A percentile compares a stretch with the other conserved stretches of the same genome.
Conservation (phyloP, 1,140 invertebrate species). For the Neuroterus valhalla region DNA sequence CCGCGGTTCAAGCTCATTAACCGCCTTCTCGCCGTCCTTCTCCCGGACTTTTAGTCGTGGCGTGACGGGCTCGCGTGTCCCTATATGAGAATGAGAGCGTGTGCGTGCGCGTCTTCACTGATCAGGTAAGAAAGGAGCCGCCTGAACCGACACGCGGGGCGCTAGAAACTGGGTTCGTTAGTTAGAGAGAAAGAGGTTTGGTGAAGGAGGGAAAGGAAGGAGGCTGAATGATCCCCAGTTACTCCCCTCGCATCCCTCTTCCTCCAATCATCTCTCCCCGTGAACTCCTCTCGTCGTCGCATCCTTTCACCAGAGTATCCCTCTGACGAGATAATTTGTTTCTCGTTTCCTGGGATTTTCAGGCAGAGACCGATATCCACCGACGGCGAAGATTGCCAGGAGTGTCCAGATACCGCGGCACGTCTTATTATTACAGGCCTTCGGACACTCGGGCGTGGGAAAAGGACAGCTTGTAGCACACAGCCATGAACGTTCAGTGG, state of each 20-base stretch:
- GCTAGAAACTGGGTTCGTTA: slow-evolving; percentile 71
- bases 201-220: slow-evolving; percentile 44
- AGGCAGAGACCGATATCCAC: slow-evolving; percentile 49
- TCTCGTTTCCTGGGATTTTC: slow-evolving; percentile 72
- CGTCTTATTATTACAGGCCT: slow-evolving; percentile 63
- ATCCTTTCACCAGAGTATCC: slow-evolving; percentile 59
- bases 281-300: slow-evolving; percentile 52
- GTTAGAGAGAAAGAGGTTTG: slow-evolving; percentile 48
- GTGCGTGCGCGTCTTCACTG: slow-evolving; percentile 56
- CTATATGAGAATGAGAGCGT: slow-evolving; percentile 40
- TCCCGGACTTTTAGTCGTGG: slow-evolving; percentile 44
- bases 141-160: slow-evolving; percentile 74
- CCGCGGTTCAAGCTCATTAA: slow-evolving; percentile 73
- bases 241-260: slow-evolving; percentile 37
- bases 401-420: slow-evolving; percentile 56
- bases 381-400: slow-evolving; percentile 51
- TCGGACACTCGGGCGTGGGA: slow-evolving; percentile 63
- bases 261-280: slow-evolving; percentile 32
- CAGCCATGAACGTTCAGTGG: slow-evolving; percentile 39
- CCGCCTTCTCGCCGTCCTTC: slow-evolving; percentile 58
- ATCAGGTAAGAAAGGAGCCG: slow-evolving; percentile 75
- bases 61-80: slow-evolving; percentile 51
- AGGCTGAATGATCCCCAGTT: slow-evolving; percentile 40
- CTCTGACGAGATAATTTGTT: slow-evolving; percentile 74
- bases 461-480: slow-evolving; percentile 53